Evolutionary conservation across 2,113 vertebrate genomes (phyloP).

Genomic region (Prunella fulvescens): DNA sequence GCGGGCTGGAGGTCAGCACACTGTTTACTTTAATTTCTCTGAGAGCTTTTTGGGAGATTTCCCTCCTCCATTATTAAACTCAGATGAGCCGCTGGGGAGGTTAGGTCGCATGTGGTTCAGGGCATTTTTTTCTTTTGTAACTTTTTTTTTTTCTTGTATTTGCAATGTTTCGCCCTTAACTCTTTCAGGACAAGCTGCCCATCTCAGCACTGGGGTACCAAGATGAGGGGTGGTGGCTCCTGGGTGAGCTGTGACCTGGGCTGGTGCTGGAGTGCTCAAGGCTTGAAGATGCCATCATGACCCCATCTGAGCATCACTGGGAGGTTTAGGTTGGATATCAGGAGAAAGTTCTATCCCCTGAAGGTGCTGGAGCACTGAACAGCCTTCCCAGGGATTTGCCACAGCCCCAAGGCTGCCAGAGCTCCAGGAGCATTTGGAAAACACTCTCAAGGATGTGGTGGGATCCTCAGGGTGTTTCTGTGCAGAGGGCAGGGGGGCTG

Average conservation of each 20-base stretch:
- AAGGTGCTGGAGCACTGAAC: not conserved
- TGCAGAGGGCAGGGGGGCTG: not conserved
- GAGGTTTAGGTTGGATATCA: not conserved
- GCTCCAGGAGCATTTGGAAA: not conserved
- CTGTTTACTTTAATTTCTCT: conserved; percentile 74
- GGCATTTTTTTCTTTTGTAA: not conserved
- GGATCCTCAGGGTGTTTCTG: not conserved
- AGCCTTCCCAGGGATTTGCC: not conserved
- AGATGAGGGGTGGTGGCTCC: not conserved
- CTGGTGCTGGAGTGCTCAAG: not conserved
- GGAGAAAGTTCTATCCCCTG: not conserved
- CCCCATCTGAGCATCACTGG: not conserved
- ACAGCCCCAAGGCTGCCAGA: not conserved
- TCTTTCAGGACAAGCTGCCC: not conserved
- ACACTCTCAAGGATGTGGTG: rapidly evolving
- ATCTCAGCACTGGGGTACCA: rapidly evolving
- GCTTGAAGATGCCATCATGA: rapidly evolving
- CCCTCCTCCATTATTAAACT: conserved; percentile 68
- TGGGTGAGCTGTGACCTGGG: not conserved
- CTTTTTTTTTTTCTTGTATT: not conserved
- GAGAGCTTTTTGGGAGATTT: conserved; percentile 70
- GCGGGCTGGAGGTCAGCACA: conserved; percentile 39
- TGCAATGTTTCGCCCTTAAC: conserved; percentile 27
- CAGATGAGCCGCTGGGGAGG: conserved; percentile 67
- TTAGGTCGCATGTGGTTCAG: conserved; percentile 63